Conservation (phyloP, 2,113 vertebrate species). For the Sphyrna mokarran region DNA sequence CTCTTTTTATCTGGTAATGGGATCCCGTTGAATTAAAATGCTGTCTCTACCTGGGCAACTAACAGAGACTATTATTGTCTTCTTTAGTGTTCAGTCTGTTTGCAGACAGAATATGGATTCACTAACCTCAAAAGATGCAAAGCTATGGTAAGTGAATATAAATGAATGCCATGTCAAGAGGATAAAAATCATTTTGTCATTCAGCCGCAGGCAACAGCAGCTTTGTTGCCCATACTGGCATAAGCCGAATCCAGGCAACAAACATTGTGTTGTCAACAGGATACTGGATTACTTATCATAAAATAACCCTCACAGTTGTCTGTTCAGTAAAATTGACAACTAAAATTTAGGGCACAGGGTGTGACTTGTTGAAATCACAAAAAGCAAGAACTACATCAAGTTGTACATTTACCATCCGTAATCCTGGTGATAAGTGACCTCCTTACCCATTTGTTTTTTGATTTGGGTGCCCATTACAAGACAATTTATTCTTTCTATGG, state of each 20-base stretch:
- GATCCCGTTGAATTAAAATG: neutral
- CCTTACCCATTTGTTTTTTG: neutral
- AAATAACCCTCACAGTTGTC: neutral
- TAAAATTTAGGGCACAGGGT: slow-evolving; percentile 35
- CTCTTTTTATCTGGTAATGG: slow-evolving; percentile 24
- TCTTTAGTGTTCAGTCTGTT: neutral
- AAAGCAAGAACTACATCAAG: neutral
- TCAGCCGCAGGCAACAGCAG: neutral
- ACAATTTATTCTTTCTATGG: neutral
- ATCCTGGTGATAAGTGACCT: neutral
- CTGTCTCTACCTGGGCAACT: slow-evolving; percentile 15
- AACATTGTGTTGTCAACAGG: slow-evolving; percentile 31
- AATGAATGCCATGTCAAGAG: slow-evolving; percentile 3
- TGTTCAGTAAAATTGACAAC: slow-evolving; percentile 21
- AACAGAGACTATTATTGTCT: slow-evolving; percentile 35
- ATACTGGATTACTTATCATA: slow-evolving; percentile 20
- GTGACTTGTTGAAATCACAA: slow-evolving; percentile 21
- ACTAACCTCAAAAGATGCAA: slow-evolving; percentile 14
- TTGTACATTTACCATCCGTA: neutral
- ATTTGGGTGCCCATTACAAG: neutral
- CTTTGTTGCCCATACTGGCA: neutral
- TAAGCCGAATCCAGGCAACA: slow-evolving; percentile 16
- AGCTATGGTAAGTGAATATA: slow-evolving; percentile 8
- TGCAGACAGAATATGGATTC: slow-evolving; percentile 25
- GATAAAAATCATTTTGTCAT: slow-evolving; percentile 18